Base-by-base conservation (phyloP, 2,888 invertebrate species). In the Mythimna vitellina region DNA sequence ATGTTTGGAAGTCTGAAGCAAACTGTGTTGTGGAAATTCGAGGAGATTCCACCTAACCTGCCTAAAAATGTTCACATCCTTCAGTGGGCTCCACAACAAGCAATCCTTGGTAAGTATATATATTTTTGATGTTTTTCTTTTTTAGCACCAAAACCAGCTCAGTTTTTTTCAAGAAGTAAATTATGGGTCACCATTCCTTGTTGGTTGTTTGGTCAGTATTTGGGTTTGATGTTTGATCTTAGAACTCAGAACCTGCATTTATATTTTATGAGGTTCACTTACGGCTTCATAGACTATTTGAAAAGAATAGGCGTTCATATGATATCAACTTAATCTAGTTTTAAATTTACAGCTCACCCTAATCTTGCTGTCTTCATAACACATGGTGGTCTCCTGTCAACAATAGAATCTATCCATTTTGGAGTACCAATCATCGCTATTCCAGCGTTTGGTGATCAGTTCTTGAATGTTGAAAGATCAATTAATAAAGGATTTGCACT, bases 21-120 rank as follows among this genome's bases (percentile, higher is more conserved):
- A 82, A 94, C 93, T 0, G 94, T 96, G 0, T 78, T 97, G 25
- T 96, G 96, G 96, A 96, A 96, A 81, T 94, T 94, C 77, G 95
- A 95, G 72, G 92, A 92, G 53, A 75, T 77, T 0, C 53, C 93
- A 22, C 87, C 90, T 0, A 85, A 91, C 38, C n/a, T 87, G 1
- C 95, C 95, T 0, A 85, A 87, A 10, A 96, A 96, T 80, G 93
- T 96, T 0, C 91, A 93, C 64, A 87, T 96, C 3, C 67, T 92
- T 6, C 80, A 91, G 20, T 96, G 96, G 95, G 91, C 94, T 22
- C 95, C 96, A 3, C 96, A 96, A 14, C 68, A 70, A 3, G 78
- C 67, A 29, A 83, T 83, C 49, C 70, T 83, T 32, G 73, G 82
- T 83, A 56, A 71, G n/a, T 51, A 9, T 20, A n/a, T 20, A n/a